Conservation (phyloP, 2,888 invertebrate species). For the Elaeidobius kamerunicus region DNA sequence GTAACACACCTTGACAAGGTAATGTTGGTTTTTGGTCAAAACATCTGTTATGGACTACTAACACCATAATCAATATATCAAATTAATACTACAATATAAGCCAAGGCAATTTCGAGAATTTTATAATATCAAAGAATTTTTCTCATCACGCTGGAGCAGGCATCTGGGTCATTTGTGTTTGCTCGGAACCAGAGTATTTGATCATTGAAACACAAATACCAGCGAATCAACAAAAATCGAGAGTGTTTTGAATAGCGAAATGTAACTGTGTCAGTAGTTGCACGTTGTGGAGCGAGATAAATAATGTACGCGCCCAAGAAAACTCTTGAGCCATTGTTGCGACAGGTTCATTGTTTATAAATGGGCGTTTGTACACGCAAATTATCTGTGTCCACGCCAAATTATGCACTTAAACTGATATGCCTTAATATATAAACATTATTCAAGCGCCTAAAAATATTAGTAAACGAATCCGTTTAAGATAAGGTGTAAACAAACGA, state of each 20-base stretch:
- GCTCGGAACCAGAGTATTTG: slow-evolving; percentile 14
- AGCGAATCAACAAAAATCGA: slow-evolving; percentile 20
- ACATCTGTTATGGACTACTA: too few relatives aligned
- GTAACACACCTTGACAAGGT: too few relatives aligned
- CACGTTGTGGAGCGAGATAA: slow-evolving; percentile 11
- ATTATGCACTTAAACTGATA: not conserved
- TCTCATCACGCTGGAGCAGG: slow-evolving; percentile 10
- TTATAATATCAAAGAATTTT: too few relatives aligned
- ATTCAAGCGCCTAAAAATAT: slow-evolving; percentile 1
- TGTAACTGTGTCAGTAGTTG: slow-evolving; percentile 22
- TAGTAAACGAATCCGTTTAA: not conserved
- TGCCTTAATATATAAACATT: not conserved
- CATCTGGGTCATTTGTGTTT: slow-evolving; percentile 13
- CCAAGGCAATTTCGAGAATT: too few relatives aligned
- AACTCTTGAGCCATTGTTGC: slow-evolving; percentile 5
- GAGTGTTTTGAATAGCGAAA: slow-evolving; percentile 18
- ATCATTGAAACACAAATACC: slow-evolving; percentile 12
- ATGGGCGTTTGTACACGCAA: slow-evolving; percentile 6
- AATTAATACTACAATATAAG: too few relatives aligned
- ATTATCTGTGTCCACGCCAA: not conserved
- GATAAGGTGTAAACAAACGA: slow-evolving; percentile 4
- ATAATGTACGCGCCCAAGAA: slow-evolving; percentile 8
- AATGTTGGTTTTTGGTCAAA: too few relatives aligned
- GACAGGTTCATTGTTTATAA: slow-evolving; percentile 14
- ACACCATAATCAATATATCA: too few relatives aligned